phyloP scores from a whole-genome alignment of 2,888 invertebrate species.

The Drosophila flavopinicola region DNA sequence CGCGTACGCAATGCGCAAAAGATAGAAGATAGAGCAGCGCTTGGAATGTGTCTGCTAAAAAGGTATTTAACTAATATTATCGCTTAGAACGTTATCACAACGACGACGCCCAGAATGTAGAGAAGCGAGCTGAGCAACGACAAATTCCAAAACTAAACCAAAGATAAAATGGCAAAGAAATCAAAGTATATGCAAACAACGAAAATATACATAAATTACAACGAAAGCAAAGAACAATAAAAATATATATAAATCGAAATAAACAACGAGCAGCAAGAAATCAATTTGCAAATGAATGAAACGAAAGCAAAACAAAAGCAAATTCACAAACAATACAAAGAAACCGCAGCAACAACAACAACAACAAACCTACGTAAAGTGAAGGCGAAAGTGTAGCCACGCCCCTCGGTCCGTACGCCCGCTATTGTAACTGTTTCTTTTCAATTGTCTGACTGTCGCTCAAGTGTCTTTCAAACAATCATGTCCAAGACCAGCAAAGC shows the following conservation, averaged over 20 bases:
- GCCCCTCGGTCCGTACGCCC: constrained; percentile 18
- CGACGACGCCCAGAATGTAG: constrained; percentile 42
- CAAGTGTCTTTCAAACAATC: constrained; percentile 37
- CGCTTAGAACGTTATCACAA: constrained; percentile 46
- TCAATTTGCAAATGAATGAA: constrained; percentile 71
- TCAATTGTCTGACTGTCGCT: constrained; percentile 14
- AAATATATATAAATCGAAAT: constrained; percentile 45
- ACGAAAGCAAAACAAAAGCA: constrained; percentile 46
- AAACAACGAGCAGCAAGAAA: constrained; percentile 43
- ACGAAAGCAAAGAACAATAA: constrained; percentile 44
- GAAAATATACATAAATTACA: constrained; percentile 44
- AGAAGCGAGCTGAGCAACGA: constrained; percentile 32
- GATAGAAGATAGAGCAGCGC: constrained; percentile 14
- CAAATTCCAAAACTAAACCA: constrained; percentile 66
- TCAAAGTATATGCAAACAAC: constrained; percentile 37
- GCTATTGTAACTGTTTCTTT: constrained; percentile 31
- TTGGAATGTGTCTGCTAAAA: constrained; percentile 25
- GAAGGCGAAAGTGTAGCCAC: constrained; percentile 66
- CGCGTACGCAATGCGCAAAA: constrained; percentile 41
- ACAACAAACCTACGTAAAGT: constrained; percentile 38
- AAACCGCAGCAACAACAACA: constrained; percentile 36
- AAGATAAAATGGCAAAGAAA: constrained; percentile 74
- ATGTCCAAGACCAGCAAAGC: constrained; percentile 79
- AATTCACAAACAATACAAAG: constrained; percentile 29
- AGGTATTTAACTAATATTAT: constrained; percentile 29